Base-by-base conservation (phyloP, 2,113 vertebrate species). In the Poeciliopsis retropinna region DNA sequence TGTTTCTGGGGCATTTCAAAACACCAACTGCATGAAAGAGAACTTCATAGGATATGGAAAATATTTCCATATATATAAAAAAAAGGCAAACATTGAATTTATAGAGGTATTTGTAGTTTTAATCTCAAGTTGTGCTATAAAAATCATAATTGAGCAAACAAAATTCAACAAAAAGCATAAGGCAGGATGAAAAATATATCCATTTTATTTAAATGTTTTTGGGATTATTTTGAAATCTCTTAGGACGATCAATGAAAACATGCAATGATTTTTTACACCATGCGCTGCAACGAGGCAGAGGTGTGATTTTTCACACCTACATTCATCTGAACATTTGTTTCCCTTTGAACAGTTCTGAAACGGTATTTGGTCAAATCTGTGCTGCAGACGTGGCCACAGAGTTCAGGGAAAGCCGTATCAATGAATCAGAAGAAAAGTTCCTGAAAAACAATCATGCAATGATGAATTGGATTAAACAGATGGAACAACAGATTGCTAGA, bases 1-100 rank as follows among this genome's bases (percentile, higher is more conserved):
- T 88, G 87, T 89, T 92, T 92, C 88, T 89, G 79, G 91, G 89
- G 73, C 87, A 86, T 47, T 85, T 75, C 70, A n/a, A 90, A 88
- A 75, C 28, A 30, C 84, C 80, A 85, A 86, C 80, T 25, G 44
- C 73, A 60, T 17, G 72, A 79, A 65, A 60, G 54, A 77, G 70
- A 82, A 85, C 73, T 82, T 83, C 80, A 79, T 66, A 70, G 73
- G 37, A 62, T 54, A 70, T 88, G 81, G 84, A 90, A 61, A 7
- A 69, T 64, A 44, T 47, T 17, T 47, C 34, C 2, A 37, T 37
- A 37, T 37, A 37, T 37, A 31, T 31, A 31, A 25, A 13, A 57
- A 30, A 32, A 51, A 62, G 30, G 14, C 3, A 60, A 22, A 47
- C 51, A 57, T 25, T 64, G 3, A 74, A 54, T 65, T 9, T 51